Percentiles rank a stretch among this genome's conserved stretches.
Conservation (phyloP, 2,797 vertebrate species). For the Darevskia mixta region DNA sequence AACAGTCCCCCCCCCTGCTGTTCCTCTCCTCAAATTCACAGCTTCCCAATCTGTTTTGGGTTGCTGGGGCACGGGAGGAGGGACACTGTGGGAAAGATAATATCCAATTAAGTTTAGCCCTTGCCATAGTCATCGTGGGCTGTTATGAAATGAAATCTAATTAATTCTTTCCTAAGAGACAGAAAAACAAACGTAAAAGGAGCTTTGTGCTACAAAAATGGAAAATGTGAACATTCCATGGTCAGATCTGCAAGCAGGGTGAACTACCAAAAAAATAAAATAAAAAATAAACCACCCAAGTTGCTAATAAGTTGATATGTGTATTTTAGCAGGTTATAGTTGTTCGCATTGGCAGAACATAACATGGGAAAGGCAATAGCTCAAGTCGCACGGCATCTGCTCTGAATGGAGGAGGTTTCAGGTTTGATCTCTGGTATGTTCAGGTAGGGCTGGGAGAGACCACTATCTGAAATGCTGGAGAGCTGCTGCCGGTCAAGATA, state of each 20-base stretch:
- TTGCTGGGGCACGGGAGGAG: background rate
- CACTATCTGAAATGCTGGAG: too few relatives aligned
- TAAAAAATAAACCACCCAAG: too few relatives aligned
- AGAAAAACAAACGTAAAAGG: background rate
- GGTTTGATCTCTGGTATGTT: too few relatives aligned
- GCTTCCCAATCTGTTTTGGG: background rate
- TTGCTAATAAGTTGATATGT: background rate
- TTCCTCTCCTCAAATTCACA: background rate
- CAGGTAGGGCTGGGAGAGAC: too few relatives aligned
- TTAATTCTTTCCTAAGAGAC: too few relatives aligned
- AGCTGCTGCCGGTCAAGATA: too few relatives aligned
- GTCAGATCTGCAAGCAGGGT: background rate
- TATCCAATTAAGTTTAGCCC: background rate
- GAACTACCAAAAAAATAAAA: background rate
- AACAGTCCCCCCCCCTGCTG: background rate
- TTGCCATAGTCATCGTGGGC: background rate
- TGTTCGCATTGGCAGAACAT: background rate
- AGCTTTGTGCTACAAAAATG: background rate
- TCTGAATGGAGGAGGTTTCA: too few relatives aligned
- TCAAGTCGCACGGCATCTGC: too few relatives aligned
- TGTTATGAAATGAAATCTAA: background rate
- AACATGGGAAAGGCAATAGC: background rate
- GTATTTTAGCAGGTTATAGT: background rate
- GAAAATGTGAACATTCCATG: background rate
- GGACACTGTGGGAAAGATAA: background rate